Evolutionary conservation across 1,140 invertebrate species (phyloP).

Genomic region (Calephelis nemesis): DNA sequence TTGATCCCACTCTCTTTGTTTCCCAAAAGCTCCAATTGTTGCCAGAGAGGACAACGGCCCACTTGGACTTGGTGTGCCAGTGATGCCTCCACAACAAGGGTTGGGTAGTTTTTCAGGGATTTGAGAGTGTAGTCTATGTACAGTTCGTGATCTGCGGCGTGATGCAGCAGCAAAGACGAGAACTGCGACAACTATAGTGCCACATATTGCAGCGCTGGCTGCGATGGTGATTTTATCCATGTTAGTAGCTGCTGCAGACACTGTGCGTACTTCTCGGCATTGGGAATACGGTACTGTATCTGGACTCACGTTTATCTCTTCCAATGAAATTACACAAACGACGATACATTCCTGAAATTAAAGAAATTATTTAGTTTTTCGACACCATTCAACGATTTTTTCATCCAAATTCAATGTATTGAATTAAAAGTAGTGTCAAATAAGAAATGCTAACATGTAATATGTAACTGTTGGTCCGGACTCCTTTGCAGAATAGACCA

Average conservation of each 20-base stretch:
- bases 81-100: slow-evolving; percentile 85
- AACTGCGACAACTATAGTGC: slow-evolving; percentile 93
- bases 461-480: no score
- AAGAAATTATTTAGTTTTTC: neutral
- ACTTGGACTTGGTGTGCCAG: slow-evolving; percentile 86
- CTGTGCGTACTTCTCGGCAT: slow-evolving; percentile 93
- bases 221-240: slow-evolving; percentile 97
- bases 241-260: slow-evolving; percentile 88
- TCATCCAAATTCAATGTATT: no score
- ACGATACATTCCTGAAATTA: slow-evolving; percentile 90
- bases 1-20: slow-evolving; percentile 95
- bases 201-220: slow-evolving; percentile 94
- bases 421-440: no score
- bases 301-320: slow-evolving; percentile 91
- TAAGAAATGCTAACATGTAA: no score
- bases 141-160: slow-evolving; percentile 85
- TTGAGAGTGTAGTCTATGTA: slow-evolving; percentile 86
- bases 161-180: slow-evolving; percentile 93
- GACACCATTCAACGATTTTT: no score
- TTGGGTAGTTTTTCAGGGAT: slow-evolving; percentile 82
- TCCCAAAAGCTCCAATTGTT: slow-evolving; percentile 88
- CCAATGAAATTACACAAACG: slow-evolving; percentile 93
- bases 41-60: slow-evolving; percentile 90
- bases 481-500: no score
- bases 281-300: slow-evolving; percentile 91